A percentile compares a stretch with the other conserved stretches of the same genome.
These are phyloP conservation scores for Eucriotettix oculatus DNA, from an alignment of 2,888 invertebrate genomes.

Conservation along the genomic window DNA sequence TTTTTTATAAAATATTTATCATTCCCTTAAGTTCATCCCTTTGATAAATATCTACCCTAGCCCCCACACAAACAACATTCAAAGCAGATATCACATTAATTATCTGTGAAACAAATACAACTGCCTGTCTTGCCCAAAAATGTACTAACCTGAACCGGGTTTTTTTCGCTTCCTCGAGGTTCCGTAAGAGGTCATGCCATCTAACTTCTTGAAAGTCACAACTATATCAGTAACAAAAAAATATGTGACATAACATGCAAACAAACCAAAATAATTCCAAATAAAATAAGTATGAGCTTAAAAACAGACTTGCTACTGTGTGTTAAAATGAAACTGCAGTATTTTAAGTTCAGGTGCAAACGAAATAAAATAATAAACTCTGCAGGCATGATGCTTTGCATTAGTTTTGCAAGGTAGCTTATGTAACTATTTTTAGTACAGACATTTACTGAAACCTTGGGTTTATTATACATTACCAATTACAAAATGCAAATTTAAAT, in stretches of 20 bases:
- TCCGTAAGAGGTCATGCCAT: slow-evolving; percentile 16
- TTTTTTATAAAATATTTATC: not conserved
- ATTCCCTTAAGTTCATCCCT: not conserved
- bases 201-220: slow-evolving; percentile 68
- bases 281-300: not conserved
- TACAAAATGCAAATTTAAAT: not conserved
- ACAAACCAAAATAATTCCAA: slow-evolving; percentile 2
- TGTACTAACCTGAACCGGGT: slow-evolving; percentile 44
- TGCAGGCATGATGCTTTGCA: not conserved
- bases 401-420: too few relatives aligned
- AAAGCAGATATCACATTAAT: too few relatives aligned
- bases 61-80: too few relatives aligned
- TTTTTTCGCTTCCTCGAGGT: slow-evolving; percentile 56
- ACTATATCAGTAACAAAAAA: slow-evolving; percentile 28
- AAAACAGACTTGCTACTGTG: too few relatives aligned
- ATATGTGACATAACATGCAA: slow-evolving; percentile 8
- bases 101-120: too few relatives aligned
- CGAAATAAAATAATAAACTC: not conserved
- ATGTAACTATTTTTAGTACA: not conserved
- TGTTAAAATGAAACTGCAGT: too few relatives aligned
- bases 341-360: not conserved
- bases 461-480: not conserved
- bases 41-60: not conserved
- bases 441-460: not conserved
- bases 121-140: not conserved